A percentile compares a stretch with the other conserved stretches of the same genome.
Evolutionary conservation across 2,113 vertebrate species (phyloP).

Genomic region (Panthera uncia): DNA sequence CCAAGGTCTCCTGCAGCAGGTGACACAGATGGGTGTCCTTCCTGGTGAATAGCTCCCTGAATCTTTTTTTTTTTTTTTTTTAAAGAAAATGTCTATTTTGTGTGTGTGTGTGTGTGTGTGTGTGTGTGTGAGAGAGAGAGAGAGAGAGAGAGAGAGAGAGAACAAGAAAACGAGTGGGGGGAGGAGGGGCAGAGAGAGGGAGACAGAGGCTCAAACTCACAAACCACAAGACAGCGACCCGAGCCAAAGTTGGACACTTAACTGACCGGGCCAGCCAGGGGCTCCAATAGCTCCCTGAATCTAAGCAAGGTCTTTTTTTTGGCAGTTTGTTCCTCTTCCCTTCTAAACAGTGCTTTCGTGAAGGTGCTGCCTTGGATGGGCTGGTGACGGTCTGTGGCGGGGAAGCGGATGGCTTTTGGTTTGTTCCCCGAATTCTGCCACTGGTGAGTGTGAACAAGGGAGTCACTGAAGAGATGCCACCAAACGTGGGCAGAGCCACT

Average conservation of each 20-base stretch:
- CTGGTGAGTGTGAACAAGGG: background rate
- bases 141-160: no score
- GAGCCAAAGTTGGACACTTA: no score
- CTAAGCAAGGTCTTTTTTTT: background rate
- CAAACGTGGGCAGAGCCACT: background rate
- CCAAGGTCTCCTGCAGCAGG: background rate
- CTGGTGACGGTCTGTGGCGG: background rate
- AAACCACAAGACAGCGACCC: no score
- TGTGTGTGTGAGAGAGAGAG: no score
- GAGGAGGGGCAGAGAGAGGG: no score
- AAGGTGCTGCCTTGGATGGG: background rate
- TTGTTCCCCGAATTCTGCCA: background rate
- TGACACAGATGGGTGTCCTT: background rate
- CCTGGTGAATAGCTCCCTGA: background rate
- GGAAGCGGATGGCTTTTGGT: background rate
- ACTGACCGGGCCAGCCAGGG: no score
- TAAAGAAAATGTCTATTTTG: no score
- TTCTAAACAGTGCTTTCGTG: background rate
- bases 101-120: no score
- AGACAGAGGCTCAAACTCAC: no score
- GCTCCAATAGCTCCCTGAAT: background rate
- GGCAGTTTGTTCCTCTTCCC: background rate
- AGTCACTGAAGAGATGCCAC: background rate
- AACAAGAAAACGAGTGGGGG: no score
- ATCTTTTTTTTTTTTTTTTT: background rate